A percentile compares a stretch with the other conserved stretches of the same genome.
These are phyloP conservation scores for Terrapene triunguis DNA, from an alignment of 2,113 vertebrate species.

Conservation along the genomic window DNA sequence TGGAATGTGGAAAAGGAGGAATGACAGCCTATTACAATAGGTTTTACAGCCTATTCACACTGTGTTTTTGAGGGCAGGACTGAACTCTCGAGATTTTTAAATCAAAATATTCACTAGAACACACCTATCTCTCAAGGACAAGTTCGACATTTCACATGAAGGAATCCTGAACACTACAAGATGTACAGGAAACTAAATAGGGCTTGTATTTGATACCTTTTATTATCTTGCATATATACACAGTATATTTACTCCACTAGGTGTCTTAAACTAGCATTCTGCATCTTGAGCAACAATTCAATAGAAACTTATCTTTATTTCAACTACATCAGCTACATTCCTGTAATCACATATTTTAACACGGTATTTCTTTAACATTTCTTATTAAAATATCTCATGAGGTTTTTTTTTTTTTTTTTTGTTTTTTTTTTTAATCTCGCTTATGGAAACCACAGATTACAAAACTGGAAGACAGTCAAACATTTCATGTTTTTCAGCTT, in stretches of 20 bases:
- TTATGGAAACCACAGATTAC: neutral
- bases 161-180: neutral
- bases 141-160: conserved; percentile 62
- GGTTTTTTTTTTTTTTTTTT: too few species aligned
- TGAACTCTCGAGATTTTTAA: conserved; percentile 66
- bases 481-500: neutral
- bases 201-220: conserved; percentile 4
- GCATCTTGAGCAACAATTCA: neutral
- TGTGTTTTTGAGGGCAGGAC: conserved; percentile 30
- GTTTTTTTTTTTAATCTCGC: neutral
- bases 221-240: neutral
- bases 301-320: neutral
- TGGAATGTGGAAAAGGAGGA: neutral
- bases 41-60: neutral
- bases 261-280: neutral
- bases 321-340: neutral
- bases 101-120: conserved; percentile 40
- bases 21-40: neutral
- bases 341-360: neutral
- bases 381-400: neutral
- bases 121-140: conserved; percentile 47
- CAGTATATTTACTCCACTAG: neutral
- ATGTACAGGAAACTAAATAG: neutral
- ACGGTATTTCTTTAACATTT: neutral
- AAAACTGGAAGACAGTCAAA: neutral